A percentile compares a stretch with the other conserved stretches of the same genome.
phyloP scores from a whole-genome alignment of 2,888 invertebrate genomes.

The Sarcophaga variegata region DNA sequence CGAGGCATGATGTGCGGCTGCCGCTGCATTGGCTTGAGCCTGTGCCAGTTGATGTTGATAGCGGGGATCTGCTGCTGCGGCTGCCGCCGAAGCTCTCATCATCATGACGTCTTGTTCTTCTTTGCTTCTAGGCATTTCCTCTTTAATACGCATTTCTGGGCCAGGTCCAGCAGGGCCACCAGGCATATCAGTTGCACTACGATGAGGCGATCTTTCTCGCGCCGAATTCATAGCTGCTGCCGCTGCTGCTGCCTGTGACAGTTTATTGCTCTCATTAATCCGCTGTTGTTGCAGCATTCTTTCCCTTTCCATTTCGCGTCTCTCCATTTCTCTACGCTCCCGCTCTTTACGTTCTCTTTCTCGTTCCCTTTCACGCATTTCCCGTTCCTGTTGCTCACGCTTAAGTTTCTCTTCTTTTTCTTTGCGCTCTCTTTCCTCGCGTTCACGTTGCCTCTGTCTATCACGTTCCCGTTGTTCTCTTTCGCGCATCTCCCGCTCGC shows the following conservation, averaged over 20 bases:
- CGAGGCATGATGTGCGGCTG: constrained; percentile 82
- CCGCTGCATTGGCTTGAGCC: constrained; percentile 79
- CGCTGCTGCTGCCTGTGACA: constrained; percentile 79
- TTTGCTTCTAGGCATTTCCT: constrained; percentile 82
- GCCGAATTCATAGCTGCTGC: constrained; percentile 78
- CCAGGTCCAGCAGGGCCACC: constrained; percentile 77
- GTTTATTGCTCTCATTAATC: constrained; percentile 82
- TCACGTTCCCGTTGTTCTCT: constrained; percentile 82
- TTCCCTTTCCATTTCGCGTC: constrained; percentile 85
- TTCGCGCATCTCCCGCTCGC: constrained; percentile 81
- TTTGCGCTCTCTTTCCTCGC: constrained; percentile 81
- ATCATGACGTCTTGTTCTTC: constrained; percentile 83
- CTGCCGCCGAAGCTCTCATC: constrained; percentile 79
- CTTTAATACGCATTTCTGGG: constrained; percentile 83
- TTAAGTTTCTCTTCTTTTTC: constrained; percentile 83
- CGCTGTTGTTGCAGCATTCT: constrained; percentile 85
- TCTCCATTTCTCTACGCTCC: constrained; percentile 84
- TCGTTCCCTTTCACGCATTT: constrained; percentile 84
- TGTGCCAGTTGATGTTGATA: constrained; percentile 83
- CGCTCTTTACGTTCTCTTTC: constrained; percentile 84
- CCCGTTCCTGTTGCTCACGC: constrained; percentile 84
- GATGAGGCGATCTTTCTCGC: constrained; percentile 88
- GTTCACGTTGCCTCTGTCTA: constrained; percentile 79
- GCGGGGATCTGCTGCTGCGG: constrained; percentile 82
- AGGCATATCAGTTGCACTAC: constrained; percentile 84